Evolutionary conservation across 2,888 invertebrate species (phyloP).

Genomic region (Magallana nippona): DNA sequence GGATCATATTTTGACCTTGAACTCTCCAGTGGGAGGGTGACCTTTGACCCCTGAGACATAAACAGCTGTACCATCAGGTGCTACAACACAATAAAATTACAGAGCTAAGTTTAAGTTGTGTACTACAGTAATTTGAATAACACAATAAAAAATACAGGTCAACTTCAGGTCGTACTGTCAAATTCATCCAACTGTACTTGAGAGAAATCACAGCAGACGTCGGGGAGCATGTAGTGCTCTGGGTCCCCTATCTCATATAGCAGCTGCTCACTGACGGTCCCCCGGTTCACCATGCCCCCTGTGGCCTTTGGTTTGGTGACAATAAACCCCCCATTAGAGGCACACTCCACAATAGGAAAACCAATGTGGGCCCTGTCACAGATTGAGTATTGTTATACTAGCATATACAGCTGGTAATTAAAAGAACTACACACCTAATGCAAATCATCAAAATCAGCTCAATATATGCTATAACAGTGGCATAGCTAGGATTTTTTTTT

Average conservation of each 20-base stretch:
- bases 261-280: conserved; percentile 81
- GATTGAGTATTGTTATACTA: neutral
- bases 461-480: too few species aligned
- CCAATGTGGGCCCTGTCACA: conserved; percentile 80
- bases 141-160: neutral
- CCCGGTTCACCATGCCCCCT: conserved; percentile 80
- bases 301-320: conserved; percentile 81
- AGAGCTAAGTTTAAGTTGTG: neutral
- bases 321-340: conserved; percentile 78
- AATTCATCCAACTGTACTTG: conserved; percentile 72
- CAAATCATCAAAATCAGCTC: neutral
- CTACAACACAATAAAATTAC: conserved; percentile 38
- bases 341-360: conserved; percentile 81
- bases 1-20: conserved; percentile 77
- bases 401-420: neutral
- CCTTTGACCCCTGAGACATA: conserved; percentile 80
- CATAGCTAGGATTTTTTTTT: too few species aligned
- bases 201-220: conserved; percentile 81
- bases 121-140: too few species aligned
- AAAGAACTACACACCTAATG: neutral
- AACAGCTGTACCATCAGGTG: conserved; percentile 67
- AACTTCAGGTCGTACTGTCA: conserved; percentile 25
- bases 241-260: conserved; percentile 82
- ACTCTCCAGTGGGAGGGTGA: conserved; percentile 78
- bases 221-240: conserved; percentile 80